These are phyloP conservation scores for Tubulanus polymorphus DNA, from an alignment of 2,888 invertebrate species.

Conservation along the genomic window DNA sequence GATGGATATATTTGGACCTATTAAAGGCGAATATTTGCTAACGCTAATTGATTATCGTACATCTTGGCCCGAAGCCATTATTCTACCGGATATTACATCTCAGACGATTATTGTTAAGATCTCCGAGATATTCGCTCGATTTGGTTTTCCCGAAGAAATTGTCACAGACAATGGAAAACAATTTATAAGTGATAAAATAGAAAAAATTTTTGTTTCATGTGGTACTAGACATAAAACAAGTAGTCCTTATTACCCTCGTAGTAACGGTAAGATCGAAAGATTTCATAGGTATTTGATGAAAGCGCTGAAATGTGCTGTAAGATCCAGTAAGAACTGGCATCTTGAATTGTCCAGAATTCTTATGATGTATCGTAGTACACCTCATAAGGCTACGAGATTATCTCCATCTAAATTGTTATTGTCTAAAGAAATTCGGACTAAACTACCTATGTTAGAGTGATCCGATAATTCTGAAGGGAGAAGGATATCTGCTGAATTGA, in stretches of 20 bases:
- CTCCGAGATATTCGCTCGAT: not conserved
- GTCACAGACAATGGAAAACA: not conserved
- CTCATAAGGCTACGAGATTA: not conserved
- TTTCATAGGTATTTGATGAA: constrained; percentile 1
- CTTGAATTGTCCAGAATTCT: not conserved
- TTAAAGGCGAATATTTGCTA: not conserved
- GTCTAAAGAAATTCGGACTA: not conserved
- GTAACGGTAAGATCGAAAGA: constrained; percentile 1
- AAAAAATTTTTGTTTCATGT: not conserved
- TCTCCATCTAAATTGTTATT: not conserved
- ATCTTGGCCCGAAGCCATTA: not conserved
- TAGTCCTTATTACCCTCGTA: not conserved
- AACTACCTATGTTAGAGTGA: not conserved
- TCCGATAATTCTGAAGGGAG: not conserved
- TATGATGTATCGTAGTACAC: not conserved
- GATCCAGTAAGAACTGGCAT: not conserved
- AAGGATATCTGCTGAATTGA: not conserved
- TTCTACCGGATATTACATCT: not conserved
- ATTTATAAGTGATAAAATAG: not conserved
- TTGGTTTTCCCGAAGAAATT: not conserved
- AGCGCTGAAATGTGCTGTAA: not conserved
- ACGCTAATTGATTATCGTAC: not conserved
- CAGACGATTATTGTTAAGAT: not conserved
- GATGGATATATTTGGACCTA: not conserved
- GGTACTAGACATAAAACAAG: not conserved